A percentile compares a stretch with the other conserved stretches of the same genome.
phyloP scores from a whole-genome alignment of 2,113 vertebrate species.

The Xenopus borealis region DNA sequence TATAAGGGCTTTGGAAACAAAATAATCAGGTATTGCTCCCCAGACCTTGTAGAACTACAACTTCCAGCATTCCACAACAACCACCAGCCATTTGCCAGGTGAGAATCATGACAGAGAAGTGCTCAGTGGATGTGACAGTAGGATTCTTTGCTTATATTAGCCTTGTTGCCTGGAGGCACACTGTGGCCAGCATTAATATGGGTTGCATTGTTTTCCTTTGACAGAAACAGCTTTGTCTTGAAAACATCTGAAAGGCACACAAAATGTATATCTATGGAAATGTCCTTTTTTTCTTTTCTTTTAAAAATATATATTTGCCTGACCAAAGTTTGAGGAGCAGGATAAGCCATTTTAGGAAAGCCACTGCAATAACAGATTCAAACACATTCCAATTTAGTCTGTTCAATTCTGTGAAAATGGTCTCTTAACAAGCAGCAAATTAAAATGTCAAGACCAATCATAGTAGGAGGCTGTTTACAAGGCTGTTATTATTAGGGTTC shows the following conservation, averaged over 20 bases:
- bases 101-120: background rate
- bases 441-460: constrained; percentile 66
- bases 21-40: too few species aligned
- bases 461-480: constrained; percentile 53
- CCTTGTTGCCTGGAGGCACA: too few species aligned
- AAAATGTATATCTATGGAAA: background rate
- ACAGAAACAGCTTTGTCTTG: background rate
- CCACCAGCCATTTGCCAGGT: too few species aligned
- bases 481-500: constrained; percentile 52
- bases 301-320: background rate
- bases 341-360: constrained; percentile 47
- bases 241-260: background rate
- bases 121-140: background rate
- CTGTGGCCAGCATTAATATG: background rate
- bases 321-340: constrained; percentile 43
- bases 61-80: too few species aligned
- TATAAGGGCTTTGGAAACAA: too few species aligned
- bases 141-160: too few species aligned
- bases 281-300: too few species aligned
- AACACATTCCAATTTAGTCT: constrained; percentile 54
- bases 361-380: constrained; percentile 35
- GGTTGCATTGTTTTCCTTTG: background rate
- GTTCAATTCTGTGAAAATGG: constrained; percentile 56
- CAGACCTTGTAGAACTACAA: too few species aligned
- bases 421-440: constrained; percentile 59